A percentile compares a stretch with the other conserved stretches of the same genome.
Evolutionary conservation across 2,113 vertebrate genomes (phyloP).

Genomic region (Varanus salvator): DNA sequence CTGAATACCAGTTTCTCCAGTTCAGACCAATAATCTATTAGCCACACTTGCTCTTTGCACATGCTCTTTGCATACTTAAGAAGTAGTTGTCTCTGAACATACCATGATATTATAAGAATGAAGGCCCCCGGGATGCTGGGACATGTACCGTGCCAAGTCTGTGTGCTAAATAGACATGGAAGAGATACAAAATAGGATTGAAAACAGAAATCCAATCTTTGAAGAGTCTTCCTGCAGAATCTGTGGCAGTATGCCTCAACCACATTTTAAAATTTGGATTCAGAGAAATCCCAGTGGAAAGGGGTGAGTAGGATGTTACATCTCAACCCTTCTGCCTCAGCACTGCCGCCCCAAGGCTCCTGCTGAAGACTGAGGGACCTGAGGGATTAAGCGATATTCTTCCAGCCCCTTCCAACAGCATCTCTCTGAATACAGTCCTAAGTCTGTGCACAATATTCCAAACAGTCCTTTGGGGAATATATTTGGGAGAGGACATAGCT

Average conservation of each 20-base stretch:
- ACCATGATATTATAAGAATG: slow-evolving; percentile 84
- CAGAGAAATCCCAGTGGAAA: not conserved
- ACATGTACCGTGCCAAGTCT: slow-evolving; percentile 89
- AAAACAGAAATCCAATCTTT: slow-evolving; percentile 13
- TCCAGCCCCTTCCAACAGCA: not conserved
- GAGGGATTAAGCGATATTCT: not conserved
- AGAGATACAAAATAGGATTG: slow-evolving; percentile 18
- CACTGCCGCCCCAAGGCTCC: not conserved
- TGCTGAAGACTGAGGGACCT: not conserved
- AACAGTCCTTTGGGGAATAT: no score
- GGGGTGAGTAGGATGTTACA: not conserved
- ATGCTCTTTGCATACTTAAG: not conserved
- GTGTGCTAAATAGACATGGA: slow-evolving; percentile 80
- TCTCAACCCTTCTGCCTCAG: not conserved
- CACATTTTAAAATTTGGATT: not conserved
- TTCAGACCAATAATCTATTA: not conserved
- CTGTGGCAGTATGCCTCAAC: not conserved
- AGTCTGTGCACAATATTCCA: not conserved
- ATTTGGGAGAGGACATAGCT: not conserved
- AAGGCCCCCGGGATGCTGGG: slow-evolving; percentile 89
- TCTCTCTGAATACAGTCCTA: not conserved
- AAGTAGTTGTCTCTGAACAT: slow-evolving; percentile 42
- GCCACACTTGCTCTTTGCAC: not conserved
- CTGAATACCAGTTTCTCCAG: not conserved
- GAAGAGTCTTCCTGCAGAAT: not conserved